Percentiles rank a stretch among this genome's conserved stretches.
These are phyloP conservation scores for Oophaga sylvatica DNA, from an alignment of 2,797 vertebrate genomes.

Conservation along the genomic window DNA sequence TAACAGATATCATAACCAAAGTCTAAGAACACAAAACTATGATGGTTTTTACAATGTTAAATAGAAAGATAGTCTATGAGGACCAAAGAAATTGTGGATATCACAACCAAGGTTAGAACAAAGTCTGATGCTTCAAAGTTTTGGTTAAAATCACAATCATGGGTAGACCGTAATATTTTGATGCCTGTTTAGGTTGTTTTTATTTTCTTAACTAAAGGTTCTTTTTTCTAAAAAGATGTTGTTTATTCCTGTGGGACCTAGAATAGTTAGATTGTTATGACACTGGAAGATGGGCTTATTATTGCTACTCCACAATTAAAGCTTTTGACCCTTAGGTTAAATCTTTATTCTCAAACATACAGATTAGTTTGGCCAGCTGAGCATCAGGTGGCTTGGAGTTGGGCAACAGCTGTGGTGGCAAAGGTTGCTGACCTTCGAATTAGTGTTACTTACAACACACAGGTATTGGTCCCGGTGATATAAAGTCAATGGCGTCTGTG, in stretches of 20 bases:
- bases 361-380: slow-evolving; percentile 15
- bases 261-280: slow-evolving; percentile 18
- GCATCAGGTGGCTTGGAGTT: slow-evolving; percentile 25
- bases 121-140: not conserved
- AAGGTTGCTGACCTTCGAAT: slow-evolving; percentile 21
- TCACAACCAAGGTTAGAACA: not conserved
- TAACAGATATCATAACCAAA: not conserved
- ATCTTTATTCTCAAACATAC: slow-evolving; percentile 4
- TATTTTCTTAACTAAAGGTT: not conserved
- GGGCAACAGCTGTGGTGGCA: slow-evolving; percentile 26
- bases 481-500: not conserved
- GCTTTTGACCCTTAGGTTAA: slow-evolving; percentile 21
- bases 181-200: not conserved
- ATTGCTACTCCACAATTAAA: not conserved
- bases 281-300: slow-evolving; percentile 17
- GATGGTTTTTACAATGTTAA: too few species aligned
- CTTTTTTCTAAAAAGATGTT: not conserved
- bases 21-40: too few species aligned
- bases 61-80: too few species aligned
- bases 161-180: not conserved
- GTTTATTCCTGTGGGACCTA: not conserved
- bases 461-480: slow-evolving; percentile 1
- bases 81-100: not conserved
- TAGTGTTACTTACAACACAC: not conserved
- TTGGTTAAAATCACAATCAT: not conserved